Percentiles rank a stretch among this genome's conserved stretches.
phyloP scores from a whole-genome alignment of 2,113 vertebrate species.

The Varanus salvator region DNA sequence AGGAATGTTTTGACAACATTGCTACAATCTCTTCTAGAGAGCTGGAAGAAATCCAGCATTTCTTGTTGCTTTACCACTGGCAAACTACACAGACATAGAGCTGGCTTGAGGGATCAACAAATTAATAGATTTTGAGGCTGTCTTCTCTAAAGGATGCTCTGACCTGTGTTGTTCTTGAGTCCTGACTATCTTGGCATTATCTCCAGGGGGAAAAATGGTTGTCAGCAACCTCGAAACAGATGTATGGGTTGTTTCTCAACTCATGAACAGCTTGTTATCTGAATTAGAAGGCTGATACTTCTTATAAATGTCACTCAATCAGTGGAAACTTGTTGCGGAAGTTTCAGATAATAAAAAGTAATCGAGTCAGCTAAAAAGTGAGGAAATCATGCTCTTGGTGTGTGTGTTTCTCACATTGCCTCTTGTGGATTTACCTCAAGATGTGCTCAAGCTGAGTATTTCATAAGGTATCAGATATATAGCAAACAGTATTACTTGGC shows the following conservation, averaged over 20 bases:
- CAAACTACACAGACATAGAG: background rate
- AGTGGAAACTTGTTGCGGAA: background rate
- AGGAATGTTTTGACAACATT: conserved; percentile 15
- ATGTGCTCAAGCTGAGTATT: background rate
- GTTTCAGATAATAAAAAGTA: conserved; percentile 7
- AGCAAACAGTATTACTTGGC: conserved; percentile 4
- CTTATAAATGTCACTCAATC: conserved; percentile 14
- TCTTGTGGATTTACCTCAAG: background rate
- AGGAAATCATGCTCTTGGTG: background rate
- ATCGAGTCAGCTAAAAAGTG: background rate
- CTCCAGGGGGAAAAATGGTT: background rate
- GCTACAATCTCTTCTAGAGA: conserved; percentile 1
- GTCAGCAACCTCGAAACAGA: conserved; percentile 12
- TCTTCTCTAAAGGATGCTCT: conserved; percentile 14
- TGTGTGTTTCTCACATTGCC: rapidly evolving
- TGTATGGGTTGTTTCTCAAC: background rate
- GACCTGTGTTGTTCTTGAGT: conserved; percentile 13
- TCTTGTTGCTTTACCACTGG: background rate
- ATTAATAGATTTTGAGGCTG: background rate
- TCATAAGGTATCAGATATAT: background rate
- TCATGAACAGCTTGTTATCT: background rate
- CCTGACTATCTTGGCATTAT: conserved; percentile 15
- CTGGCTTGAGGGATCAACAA: conserved; percentile 14
- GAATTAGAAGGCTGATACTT: conserved; percentile 8
- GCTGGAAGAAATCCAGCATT: background rate